Percentiles rank a stretch among this genome's conserved stretches.
Evolutionary conservation across 2,797 vertebrate genomes (phyloP).

Genomic region (Leptatherina wallacei): DNA sequence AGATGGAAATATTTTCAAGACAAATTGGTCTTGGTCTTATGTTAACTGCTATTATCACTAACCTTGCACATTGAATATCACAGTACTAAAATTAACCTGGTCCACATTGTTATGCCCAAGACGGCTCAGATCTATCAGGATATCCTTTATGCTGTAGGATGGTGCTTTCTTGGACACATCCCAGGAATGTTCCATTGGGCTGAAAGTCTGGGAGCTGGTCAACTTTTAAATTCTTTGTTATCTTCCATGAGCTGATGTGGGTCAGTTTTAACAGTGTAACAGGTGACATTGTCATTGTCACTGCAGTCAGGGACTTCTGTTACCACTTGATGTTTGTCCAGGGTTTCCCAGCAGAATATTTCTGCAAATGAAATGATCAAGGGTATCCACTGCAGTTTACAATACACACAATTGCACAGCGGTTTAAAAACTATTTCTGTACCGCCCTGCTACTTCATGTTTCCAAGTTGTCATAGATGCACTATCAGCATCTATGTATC

Average conservation of each 20-base stretch:
- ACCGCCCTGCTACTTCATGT: not conserved
- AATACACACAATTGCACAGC: not conserved
- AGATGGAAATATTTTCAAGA: not conserved
- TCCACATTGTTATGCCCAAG: not conserved
- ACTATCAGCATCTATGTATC: not conserved
- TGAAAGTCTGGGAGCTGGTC: not conserved
- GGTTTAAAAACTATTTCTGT: not conserved
- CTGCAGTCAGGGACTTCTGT: not conserved
- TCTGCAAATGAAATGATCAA: no score
- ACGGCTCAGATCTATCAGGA: not conserved
- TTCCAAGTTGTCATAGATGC: not conserved
- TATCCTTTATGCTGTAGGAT: not conserved
- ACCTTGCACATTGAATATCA: not conserved
- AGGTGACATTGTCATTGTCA: no score
- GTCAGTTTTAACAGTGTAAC: no score
- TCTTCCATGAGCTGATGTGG: no score
- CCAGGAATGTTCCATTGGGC: not conserved
- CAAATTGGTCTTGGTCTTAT: not conserved
- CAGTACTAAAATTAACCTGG: not conserved
- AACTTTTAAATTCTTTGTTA: not conserved
- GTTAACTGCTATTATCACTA: not conserved
- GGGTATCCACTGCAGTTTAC: no score
- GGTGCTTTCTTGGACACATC: not conserved
- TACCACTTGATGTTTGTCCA: not conserved
- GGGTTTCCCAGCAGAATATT: not conserved